Percentiles rank a stretch among this genome's conserved stretches.
These are phyloP conservation scores for Proteles cristata DNA, from an alignment of 2,113 vertebrate species.

Conservation along the genomic window DNA sequence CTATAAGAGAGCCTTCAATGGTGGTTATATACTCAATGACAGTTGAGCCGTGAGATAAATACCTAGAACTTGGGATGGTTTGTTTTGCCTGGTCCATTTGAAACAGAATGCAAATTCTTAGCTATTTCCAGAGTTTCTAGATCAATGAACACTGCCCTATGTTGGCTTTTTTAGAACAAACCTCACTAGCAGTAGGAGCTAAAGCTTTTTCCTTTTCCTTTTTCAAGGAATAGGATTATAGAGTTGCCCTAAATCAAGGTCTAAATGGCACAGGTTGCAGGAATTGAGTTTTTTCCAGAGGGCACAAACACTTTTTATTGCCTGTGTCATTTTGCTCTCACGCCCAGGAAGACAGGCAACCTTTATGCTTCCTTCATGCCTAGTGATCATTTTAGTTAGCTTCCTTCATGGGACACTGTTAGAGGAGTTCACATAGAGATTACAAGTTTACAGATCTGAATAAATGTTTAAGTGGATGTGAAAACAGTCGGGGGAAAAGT, in stretches of 20 bases:
- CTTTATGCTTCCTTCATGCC: background rate
- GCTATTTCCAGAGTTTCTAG: constrained; percentile 9
- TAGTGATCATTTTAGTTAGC: background rate
- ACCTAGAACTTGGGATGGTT: background rate
- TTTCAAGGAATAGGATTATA: constrained; percentile 5
- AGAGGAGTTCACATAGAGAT: background rate
- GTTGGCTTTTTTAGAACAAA: constrained; percentile 29
- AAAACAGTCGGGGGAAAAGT: constrained; percentile 10
- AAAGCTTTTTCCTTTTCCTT: background rate
- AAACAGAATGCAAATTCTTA: constrained; percentile 21
- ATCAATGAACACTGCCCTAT: background rate
- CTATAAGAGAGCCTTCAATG: background rate
- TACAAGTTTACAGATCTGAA: constrained; percentile 22
- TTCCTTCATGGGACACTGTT: background rate
- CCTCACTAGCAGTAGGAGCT: background rate
- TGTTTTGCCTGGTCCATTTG: constrained; percentile 3
- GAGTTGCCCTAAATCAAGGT: constrained; percentile 30
- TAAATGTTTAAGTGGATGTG: constrained; percentile 36
- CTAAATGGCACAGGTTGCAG: constrained; percentile 41
- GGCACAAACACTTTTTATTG: background rate
- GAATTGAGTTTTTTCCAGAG: constrained; percentile 23
- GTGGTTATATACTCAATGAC: background rate
- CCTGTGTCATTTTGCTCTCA: background rate
- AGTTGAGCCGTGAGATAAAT: background rate
- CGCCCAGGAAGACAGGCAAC: background rate